Evolutionary conservation across 2,113 vertebrate genomes (phyloP).

Genomic region (Proteles cristata): DNA sequence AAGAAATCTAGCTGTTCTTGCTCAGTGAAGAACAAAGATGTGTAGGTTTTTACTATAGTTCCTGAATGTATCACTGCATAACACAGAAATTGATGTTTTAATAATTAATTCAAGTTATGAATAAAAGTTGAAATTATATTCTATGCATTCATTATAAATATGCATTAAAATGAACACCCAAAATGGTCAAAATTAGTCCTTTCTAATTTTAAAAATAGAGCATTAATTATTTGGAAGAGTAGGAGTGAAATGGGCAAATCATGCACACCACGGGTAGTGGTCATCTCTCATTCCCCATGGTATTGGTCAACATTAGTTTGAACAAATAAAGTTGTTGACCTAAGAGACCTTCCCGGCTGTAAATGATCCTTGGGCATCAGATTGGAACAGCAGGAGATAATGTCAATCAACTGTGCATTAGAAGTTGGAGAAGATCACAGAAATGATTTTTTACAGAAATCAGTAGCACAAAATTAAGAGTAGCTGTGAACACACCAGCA

Average conservation of each 20-base stretch:
- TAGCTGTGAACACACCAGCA: background rate
- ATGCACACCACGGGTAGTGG: fast-evolving
- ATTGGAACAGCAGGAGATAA: background rate
- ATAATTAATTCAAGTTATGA: background rate
- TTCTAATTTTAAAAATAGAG: background rate
- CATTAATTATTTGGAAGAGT: background rate
- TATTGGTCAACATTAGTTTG: background rate
- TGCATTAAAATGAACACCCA: background rate
- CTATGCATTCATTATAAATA: background rate
- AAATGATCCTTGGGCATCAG: background rate
- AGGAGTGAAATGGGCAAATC: background rate
- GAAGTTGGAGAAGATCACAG: background rate
- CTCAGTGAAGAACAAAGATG: background rate
- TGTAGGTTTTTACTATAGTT: background rate
- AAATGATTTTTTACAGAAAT: background rate
- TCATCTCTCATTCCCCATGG: background rate
- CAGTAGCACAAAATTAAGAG: background rate
- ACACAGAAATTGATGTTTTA: background rate
- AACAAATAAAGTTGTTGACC: background rate
- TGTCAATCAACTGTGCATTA: background rate
- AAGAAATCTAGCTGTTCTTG: background rate
- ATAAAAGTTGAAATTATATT: background rate
- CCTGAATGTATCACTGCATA: background rate
- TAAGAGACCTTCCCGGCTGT: background rate
- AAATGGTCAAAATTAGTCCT: background rate